Conservation (phyloP, 1,140 invertebrate species). For the Carposina sasakii region DNA sequence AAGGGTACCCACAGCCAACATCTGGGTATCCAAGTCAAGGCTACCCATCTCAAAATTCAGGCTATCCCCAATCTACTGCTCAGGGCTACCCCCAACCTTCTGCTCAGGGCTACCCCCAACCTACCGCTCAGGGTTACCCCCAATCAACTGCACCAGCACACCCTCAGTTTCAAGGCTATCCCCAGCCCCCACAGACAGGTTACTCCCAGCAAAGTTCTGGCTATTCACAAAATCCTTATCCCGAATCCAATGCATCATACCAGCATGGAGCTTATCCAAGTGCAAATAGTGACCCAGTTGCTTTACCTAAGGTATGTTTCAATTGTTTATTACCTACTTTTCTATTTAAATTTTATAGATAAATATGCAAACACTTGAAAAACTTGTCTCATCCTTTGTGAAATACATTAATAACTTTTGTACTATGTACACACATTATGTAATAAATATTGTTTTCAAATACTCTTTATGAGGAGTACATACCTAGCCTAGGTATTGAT, state of each 20-base stretch:
- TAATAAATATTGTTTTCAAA: too few relatives aligned
- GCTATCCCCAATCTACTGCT: constrained; percentile 30
- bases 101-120: constrained; percentile 18
- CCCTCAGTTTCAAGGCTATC: constrained; percentile 25
- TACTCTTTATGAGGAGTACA: too few relatives aligned
- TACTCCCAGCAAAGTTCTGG: constrained; percentile 12
- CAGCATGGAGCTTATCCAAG: constrained; percentile 34
- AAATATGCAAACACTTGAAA: too few relatives aligned
- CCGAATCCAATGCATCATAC: too few relatives aligned
- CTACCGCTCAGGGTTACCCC: constrained; percentile 10
- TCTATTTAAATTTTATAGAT: too few relatives aligned
- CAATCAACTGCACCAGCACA: constrained; percentile 7
- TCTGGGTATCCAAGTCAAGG: constrained; percentile 11
- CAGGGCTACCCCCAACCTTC: constrained; percentile 21
- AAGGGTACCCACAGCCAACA: constrained; percentile 27
- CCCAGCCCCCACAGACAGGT: constrained; percentile 8
- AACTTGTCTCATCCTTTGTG: too few relatives aligned
- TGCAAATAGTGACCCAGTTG: constrained; percentile 2
- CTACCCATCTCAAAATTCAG: constrained; percentile 15
- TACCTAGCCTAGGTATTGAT: too few relatives aligned
- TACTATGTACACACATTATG: too few relatives aligned
- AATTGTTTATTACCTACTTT: too few relatives aligned
- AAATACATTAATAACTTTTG: too few relatives aligned
- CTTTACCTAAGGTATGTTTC: too few relatives aligned
- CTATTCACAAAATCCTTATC: constrained; percentile 32